Conservation (phyloP, 2,888 invertebrate species). For the Agonopterix arenella region DNA sequence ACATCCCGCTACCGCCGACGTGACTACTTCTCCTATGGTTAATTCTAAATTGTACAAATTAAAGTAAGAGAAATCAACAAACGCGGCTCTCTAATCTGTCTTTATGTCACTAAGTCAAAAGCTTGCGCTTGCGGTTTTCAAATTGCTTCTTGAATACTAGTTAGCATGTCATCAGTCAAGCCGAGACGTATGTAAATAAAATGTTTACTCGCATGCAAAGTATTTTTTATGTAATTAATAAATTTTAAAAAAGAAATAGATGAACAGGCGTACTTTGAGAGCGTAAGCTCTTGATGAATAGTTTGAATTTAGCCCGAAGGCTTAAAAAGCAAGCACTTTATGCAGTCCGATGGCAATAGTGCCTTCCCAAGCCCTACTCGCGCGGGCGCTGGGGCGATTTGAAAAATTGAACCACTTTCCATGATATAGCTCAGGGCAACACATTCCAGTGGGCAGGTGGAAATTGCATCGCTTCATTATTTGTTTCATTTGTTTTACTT, state of each 20-base stretch:
- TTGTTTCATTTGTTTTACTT: conserved; percentile 33
- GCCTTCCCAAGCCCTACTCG: conserved; percentile 9
- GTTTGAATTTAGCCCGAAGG: conserved; percentile 14
- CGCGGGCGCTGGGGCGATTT: conserved; percentile 25
- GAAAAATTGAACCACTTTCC: conserved; percentile 61
- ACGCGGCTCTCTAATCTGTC: conserved; percentile 25
- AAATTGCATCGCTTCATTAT: conserved; percentile 47
- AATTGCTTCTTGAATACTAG: conserved; percentile 18
- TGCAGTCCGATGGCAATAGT: conserved; percentile 14
- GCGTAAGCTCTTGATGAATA: conserved; percentile 17
- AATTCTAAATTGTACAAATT: conserved; percentile 44
- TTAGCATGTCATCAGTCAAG: conserved; percentile 25
- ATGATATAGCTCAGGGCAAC: conserved; percentile 40
- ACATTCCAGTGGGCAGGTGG: conserved; percentile 51
- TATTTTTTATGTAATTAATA: conserved; percentile 11
- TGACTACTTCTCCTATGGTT: conserved; percentile 36
- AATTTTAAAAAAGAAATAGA: conserved; percentile 12
- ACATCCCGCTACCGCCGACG: conserved; percentile 43
- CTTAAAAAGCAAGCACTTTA: conserved; percentile 11
- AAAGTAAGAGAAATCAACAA: conserved; percentile 33
- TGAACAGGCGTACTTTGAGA: conserved; percentile 5
- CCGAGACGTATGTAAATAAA: conserved; percentile 14
- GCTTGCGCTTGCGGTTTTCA: conserved; percentile 17
- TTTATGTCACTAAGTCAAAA: conserved; percentile 20
- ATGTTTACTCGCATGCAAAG: conserved; percentile 3